Evolutionary conservation across 2,113 vertebrate genomes (phyloP), one percentile per base, ranked within the genome.

Genomic region (Cyrtonyx montezumae): DNA sequence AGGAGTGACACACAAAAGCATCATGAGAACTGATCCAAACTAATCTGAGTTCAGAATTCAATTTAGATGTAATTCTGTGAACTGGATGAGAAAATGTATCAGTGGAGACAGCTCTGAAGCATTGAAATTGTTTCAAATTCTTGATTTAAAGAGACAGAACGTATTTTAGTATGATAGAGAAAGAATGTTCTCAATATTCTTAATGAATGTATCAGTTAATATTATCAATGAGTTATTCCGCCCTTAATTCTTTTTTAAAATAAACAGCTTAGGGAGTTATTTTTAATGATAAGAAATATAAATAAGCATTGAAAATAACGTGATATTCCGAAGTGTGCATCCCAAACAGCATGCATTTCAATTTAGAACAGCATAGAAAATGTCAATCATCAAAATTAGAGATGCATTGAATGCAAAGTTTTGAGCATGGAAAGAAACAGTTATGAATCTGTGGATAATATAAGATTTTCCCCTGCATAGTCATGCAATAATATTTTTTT

Each of bases 381-480:
- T 63, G 71, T 63, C 89, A 94, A 4, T 91, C 75, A 65, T 21
- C 49, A 37, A 87, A 87, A 94, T 95, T 84, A 92, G 62, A 92
- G 58, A 90, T 81, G 56, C 1, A 5, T 76, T 87, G 45, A 45
- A 43, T 84, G 67, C 34, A 74, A 76, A 91, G 91, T 67, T 56
- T 67, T 74, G 73, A 74, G 59, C 51, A 67, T 51, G 10, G 69
- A 73, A 76, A 71, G 19, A 62, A 91, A 59, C 34, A 25, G 28
- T 63, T 89, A n/a, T 93, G 84, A 91, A 67, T 25, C 56, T 70
- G 43, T 82, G 40, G 28, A 37, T 79, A 45, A 28, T 79, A 79
- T 5, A 28, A 74, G 73, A 73, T 70, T 37, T 91, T 91, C 18
- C 75, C 21, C 25, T 81, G 63, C 14, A 9, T 14, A 88, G 22